Percentiles rank a stretch among this genome's conserved stretches.
Conservation (phyloP, 2,113 vertebrate genomes). For the Oenanthe melanoleuca region DNA sequence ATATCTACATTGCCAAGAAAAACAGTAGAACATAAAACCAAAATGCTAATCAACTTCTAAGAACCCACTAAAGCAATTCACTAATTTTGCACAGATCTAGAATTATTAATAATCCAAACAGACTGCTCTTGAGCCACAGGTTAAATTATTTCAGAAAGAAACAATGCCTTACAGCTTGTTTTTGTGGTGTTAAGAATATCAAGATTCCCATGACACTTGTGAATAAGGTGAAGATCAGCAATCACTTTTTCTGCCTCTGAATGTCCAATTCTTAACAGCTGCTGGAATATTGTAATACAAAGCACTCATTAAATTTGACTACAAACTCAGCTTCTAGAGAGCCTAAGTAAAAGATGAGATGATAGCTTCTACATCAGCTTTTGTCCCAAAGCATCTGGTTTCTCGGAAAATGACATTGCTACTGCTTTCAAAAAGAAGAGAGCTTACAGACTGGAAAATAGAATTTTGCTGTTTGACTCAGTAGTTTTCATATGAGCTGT, state of each 20-base stretch:
- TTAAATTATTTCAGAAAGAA: neutral
- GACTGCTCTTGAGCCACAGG: neutral
- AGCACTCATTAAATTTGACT: rapidly evolving
- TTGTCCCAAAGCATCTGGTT: neutral
- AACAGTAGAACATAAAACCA: neutral
- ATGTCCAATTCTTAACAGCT: neutral
- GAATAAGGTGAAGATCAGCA: neutral
- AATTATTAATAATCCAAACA: neutral
- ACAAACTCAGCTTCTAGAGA: neutral
- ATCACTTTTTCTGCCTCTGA: neutral
- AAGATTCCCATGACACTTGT: neutral
- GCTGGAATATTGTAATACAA: neutral
- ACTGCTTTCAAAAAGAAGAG: neutral
- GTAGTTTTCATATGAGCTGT: neutral
- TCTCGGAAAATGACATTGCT: neutral
- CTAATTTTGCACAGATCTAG: neutral
- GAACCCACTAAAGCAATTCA: neutral
- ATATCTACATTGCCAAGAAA: neutral
- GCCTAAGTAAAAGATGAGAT: neutral
- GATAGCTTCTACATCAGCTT: neutral
- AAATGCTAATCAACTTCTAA: neutral
- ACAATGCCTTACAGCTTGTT: neutral
- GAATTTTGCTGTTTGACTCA: neutral
- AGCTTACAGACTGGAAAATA: neutral
- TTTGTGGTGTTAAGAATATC: neutral